phyloP scores from a whole-genome alignment of 2,113 vertebrate species.

The rabbit (Oryctolagus cuniculus) region DNA sequence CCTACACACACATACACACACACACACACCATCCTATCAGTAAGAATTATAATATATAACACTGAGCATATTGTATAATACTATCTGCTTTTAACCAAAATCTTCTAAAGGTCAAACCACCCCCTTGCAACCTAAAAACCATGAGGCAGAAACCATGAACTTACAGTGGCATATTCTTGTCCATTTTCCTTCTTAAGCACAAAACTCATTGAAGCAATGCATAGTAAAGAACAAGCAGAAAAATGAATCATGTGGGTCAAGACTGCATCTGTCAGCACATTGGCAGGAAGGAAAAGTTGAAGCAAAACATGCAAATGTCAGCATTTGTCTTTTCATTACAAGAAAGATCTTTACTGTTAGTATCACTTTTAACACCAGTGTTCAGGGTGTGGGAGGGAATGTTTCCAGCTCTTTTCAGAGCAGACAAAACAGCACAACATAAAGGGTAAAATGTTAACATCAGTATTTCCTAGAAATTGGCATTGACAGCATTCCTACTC shows the following conservation, averaged over 20 bases:
- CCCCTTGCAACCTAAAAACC: neutral
- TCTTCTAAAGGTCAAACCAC: neutral
- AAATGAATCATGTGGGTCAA: neutral
- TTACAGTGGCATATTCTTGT: neutral
- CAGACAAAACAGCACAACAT: neutral
- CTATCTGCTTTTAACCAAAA: neutral
- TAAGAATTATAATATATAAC: neutral
- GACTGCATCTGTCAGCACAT: neutral
- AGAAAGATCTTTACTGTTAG: neutral
- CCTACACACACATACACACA: neutral
- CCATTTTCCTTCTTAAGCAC: neutral
- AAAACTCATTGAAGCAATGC: neutral
- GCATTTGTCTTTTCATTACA: constrained; percentile 2
- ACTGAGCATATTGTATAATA: neutral
- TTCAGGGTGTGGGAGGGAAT: constrained; percentile 11
- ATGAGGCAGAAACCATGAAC: neutral
- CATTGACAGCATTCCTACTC: accelerated
- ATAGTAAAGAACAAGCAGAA: neutral
- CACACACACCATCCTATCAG: neutral
- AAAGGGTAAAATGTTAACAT: neutral
- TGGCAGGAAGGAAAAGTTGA: neutral
- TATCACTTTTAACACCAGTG: neutral
- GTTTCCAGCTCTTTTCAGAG: neutral
- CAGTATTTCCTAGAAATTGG: neutral
- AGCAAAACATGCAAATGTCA: neutral